Conservation (phyloP, 2,113 vertebrate species). For the Percina caprodes region DNA sequence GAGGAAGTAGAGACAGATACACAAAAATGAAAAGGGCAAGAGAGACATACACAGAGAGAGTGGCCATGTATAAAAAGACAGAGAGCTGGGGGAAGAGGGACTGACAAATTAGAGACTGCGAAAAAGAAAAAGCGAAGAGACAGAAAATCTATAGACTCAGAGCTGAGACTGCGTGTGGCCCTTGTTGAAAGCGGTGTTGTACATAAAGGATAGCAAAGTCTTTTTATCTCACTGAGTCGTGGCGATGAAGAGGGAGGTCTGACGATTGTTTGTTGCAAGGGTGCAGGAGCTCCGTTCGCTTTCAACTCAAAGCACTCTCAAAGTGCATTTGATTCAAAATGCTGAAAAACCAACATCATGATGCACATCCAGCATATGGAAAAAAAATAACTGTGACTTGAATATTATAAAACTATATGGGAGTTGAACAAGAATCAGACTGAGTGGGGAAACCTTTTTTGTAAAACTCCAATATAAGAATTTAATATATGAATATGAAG, state of each 20-base stretch:
- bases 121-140: slow-evolving; percentile 53
- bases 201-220: slow-evolving; percentile 63
- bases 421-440: slow-evolving; percentile 1
- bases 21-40: slow-evolving; percentile 48
- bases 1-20: slow-evolving; percentile 17
- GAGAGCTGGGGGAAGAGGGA: slow-evolving; percentile 38
- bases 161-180: slow-evolving; percentile 57
- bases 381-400: slow-evolving; percentile 23
- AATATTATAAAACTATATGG: slow-evolving; percentile 12
- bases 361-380: slow-evolving; percentile 2
- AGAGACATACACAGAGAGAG: slow-evolving; percentile 23
- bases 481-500: background rate
- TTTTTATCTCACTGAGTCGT: slow-evolving; percentile 64
- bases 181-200: slow-evolving; percentile 55
- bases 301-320: slow-evolving; percentile 47
- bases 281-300: slow-evolving; percentile 26
- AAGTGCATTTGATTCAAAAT: slow-evolving; percentile 53
- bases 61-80: slow-evolving; percentile 42
- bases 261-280: slow-evolving; percentile 56
- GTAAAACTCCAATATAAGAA: slow-evolving; percentile 8
- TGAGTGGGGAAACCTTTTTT: background rate
- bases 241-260: slow-evolving; percentile 44
- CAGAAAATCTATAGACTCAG: slow-evolving; percentile 67
- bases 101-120: slow-evolving; percentile 64
- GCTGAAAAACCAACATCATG: slow-evolving; percentile 6